Evolutionary conservation across 2,113 vertebrate species (phyloP).

Genomic region (Corythaixoides concolor): DNA sequence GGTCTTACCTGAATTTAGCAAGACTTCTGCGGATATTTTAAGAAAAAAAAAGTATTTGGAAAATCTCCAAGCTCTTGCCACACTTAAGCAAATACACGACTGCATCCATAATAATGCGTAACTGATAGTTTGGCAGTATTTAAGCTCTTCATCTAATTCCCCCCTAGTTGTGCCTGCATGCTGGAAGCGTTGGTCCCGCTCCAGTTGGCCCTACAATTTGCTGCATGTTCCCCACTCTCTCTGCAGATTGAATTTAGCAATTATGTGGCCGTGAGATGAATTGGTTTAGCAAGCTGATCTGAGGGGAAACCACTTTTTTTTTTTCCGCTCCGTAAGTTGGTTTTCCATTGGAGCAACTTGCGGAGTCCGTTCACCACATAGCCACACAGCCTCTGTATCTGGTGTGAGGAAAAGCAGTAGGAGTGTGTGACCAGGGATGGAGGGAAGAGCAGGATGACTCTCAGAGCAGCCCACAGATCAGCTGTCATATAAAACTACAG

Average conservation of each 20-base stretch:
- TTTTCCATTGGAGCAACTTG: conserved; percentile 10
- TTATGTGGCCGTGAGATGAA: neutral
- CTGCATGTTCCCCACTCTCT: neutral
- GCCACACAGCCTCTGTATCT: neutral
- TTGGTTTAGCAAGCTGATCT: neutral
- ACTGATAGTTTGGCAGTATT: neutral
- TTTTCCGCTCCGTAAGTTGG: neutral
- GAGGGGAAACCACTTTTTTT: neutral
- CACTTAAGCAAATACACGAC: neutral
- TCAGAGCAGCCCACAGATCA: neutral
- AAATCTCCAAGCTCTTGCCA: neutral
- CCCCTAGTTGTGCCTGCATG: too few species aligned
- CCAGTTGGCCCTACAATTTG: neutral
- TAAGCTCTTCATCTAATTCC: neutral
- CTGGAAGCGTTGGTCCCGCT: neutral
- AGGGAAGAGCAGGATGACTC: neutral
- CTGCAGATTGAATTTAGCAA: neutral
- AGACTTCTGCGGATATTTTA: neutral
- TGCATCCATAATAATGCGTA: neutral
- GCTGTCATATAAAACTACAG: neutral
- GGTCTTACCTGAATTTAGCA: neutral
- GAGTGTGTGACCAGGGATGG: neutral
- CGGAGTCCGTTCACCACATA: fast-evolving
- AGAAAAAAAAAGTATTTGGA: neutral
- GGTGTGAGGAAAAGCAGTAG: neutral